Percentiles rank a stretch among this genome's conserved stretches.
Evolutionary conservation across 2,797 vertebrate genomes (phyloP).

Genomic region (Phoeniculus purpureus): DNA sequence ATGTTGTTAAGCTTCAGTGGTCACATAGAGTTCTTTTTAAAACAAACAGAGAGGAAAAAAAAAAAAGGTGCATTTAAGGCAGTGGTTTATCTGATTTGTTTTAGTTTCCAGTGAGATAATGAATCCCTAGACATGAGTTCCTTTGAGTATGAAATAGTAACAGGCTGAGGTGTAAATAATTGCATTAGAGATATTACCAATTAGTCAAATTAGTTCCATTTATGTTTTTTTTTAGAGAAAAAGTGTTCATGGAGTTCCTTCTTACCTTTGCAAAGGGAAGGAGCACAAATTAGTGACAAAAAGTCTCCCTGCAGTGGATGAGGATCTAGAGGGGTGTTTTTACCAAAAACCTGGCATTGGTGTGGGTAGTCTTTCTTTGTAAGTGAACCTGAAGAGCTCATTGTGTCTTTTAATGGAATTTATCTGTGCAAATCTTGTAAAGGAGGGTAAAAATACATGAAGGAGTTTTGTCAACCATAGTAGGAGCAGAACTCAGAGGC

Average conservation of each 20-base stretch:
- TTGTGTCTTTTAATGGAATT: background rate
- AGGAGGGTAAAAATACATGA: background rate
- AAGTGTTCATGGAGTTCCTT: background rate
- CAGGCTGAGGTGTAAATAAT: background rate
- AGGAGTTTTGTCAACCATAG: background rate
- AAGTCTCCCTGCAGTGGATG: background rate
- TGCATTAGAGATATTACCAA: background rate
- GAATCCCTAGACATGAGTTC: background rate
- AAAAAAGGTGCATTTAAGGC: background rate
- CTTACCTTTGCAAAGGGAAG: background rate
- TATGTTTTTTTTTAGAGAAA: background rate
- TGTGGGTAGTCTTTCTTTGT: background rate
- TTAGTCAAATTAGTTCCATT: background rate
- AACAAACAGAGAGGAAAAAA: background rate
- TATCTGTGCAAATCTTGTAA: background rate
- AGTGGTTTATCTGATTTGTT: background rate
- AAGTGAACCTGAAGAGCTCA: background rate
- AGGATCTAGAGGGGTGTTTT: background rate
- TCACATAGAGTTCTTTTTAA: background rate
- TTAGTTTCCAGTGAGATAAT: background rate
- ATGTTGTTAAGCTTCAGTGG: background rate
- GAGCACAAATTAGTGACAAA: background rate
- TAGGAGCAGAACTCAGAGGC: background rate
- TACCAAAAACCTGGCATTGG: accelerated
- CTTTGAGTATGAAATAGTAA: background rate